Conservation (phyloP, 2,113 vertebrate species). For the Alligator mississippiensis region DNA sequence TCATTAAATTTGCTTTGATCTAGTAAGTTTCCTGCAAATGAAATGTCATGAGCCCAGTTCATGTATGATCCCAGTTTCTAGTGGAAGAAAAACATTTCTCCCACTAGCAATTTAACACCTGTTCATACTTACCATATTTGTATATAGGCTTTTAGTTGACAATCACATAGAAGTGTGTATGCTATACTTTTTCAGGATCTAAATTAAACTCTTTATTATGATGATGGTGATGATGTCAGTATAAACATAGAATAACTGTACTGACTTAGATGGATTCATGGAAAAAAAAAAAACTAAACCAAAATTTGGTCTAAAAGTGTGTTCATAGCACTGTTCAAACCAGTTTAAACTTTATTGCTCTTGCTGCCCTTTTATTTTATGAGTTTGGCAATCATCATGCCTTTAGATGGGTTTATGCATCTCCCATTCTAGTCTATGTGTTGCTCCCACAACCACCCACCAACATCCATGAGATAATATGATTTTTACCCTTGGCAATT, state of each 20-base stretch:
- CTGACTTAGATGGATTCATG: background rate
- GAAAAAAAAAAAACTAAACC: background rate
- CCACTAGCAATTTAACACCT: no score
- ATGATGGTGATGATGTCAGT: background rate
- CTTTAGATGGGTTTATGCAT: background rate
- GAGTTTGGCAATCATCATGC: background rate
- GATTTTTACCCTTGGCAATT: background rate
- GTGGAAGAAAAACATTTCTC: no score
- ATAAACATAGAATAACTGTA: conserved; percentile 1
- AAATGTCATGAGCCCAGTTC: no score
- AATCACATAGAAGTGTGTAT: background rate
- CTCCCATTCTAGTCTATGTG: background rate
- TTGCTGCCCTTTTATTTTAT: background rate
- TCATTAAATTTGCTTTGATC: no score
- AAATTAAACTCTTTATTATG: background rate
- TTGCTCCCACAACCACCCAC: no score
- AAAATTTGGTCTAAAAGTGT: background rate
- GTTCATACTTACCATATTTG: no score
- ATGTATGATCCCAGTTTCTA: no score
- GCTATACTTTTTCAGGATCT: background rate
- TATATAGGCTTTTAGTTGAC: no score
- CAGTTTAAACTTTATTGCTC: background rate
- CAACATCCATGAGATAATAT: background rate
- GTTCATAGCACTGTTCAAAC: background rate
- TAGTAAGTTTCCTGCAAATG: no score